These are phyloP conservation scores for Pegoplata infirma DNA, from an alignment of 2,888 invertebrate species.

Conservation along the genomic window DNA sequence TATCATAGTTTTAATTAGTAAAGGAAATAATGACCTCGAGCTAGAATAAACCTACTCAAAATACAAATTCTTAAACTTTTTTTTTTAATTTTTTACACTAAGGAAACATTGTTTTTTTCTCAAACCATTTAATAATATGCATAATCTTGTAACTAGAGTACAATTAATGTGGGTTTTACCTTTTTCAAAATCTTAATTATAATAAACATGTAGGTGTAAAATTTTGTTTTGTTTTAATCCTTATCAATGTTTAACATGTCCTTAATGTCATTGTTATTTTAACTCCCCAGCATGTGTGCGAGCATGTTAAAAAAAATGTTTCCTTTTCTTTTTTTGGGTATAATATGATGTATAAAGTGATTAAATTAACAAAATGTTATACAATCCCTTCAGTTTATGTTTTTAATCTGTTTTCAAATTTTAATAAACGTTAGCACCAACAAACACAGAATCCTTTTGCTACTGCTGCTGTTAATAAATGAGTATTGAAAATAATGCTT, in stretches of 20 bases:
- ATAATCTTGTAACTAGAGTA: not conserved
- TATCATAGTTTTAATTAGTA: too few species aligned
- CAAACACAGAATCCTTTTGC: too few species aligned
- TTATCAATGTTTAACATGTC: slow-evolving; percentile 17
- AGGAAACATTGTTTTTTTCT: too few species aligned
- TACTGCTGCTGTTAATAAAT: not conserved
- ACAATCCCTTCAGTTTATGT: slow-evolving; percentile 19
- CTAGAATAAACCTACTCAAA: too few species aligned
- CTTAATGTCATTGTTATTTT: slow-evolving; percentile 2
- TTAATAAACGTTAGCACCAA: slow-evolving; percentile 10
- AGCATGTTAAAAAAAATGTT: not conserved
- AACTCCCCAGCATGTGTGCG: not conserved
- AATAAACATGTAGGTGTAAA: not conserved
- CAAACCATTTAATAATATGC: too few species aligned
- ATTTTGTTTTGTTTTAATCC: not conserved
- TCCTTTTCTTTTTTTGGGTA: not conserved
- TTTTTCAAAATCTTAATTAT: not conserved
- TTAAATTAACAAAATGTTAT: slow-evolving; percentile 48
- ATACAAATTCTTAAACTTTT: too few species aligned
- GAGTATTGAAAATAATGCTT: not conserved
- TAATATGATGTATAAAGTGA: not conserved
- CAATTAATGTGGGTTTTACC: not conserved
- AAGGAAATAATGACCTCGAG: too few species aligned
- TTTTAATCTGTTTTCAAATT: slow-evolving; percentile 36
- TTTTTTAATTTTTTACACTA: too few species aligned